A percentile compares a stretch with the other conserved stretches of the same genome.
These are phyloP conservation scores for Esperia sulphurella DNA, from an alignment of 2,888 invertebrate species.

Conservation along the genomic window DNA sequence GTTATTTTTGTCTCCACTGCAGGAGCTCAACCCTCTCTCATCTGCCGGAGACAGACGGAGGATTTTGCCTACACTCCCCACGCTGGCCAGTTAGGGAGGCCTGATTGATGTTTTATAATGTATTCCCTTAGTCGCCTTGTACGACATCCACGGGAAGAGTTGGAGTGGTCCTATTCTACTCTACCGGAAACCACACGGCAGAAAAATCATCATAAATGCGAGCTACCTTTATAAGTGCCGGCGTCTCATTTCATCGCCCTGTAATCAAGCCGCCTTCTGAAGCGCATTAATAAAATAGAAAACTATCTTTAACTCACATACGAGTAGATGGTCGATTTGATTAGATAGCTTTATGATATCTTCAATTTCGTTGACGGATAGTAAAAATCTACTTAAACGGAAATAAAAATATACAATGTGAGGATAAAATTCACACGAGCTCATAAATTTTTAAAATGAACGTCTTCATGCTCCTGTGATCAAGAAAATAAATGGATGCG, in stretches of 20 bases:
- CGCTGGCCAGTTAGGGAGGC: no score
- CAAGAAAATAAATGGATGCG: conserved; percentile 58
- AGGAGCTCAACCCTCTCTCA: no score
- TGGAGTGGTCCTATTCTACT: no score
- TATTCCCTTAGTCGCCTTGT: no score
- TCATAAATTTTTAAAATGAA: conserved; percentile 54
- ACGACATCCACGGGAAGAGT: no score
- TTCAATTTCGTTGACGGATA: background rate
- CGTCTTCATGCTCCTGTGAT: conserved; percentile 59
- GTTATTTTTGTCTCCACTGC: no score
- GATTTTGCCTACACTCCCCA: no score
- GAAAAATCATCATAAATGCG: no score
- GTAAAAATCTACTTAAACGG: background rate
- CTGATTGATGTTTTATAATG: no score
- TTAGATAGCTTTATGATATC: background rate
- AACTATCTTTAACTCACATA: conserved; percentile 25
- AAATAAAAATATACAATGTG: conserved; percentile 3
- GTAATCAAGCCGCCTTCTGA: conserved; percentile 49
- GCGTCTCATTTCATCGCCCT: conserved; percentile 34
- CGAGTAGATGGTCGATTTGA: background rate
- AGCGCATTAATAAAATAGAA: conserved; percentile 42
- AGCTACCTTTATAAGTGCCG: background rate
- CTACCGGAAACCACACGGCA: no score
- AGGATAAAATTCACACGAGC: conserved; percentile 34
- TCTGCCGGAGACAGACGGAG: no score